Percentiles rank a stretch among this genome's conserved stretches.
phyloP scores from a whole-genome alignment of 2,113 vertebrate genomes.

The Megaleporinus macrocephalus region DNA sequence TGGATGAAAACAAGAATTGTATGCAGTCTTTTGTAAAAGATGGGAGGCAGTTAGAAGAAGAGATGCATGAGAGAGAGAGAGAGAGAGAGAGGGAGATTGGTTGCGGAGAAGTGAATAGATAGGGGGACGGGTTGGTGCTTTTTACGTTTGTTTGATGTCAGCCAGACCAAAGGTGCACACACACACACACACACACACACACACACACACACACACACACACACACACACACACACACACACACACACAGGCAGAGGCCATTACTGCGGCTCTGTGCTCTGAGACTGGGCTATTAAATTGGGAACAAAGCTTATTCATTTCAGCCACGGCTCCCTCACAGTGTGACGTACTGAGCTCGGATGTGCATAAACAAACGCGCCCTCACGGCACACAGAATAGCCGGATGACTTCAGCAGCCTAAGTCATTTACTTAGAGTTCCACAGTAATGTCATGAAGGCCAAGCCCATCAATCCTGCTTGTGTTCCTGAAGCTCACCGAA shows the following conservation, averaged over 20 bases:
- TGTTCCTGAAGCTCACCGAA: no score
- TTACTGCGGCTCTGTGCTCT: background rate
- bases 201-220: conserved; percentile 17
- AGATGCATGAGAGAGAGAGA: background rate
- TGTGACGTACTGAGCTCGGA: background rate
- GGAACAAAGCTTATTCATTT: conserved; percentile 4
- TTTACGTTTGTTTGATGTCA: conserved; percentile 53
- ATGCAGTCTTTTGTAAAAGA: conserved; percentile 1
- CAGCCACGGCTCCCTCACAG: background rate
- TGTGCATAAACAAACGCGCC: no score
- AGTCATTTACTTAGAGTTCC: no score
- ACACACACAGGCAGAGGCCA: background rate
- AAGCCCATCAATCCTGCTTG: no score
- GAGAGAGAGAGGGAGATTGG: no score
- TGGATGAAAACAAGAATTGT: no score
- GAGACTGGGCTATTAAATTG: conserved; percentile 1
- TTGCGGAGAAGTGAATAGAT: background rate
- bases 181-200: background rate
- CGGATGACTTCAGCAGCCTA: background rate
- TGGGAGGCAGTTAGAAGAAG: background rate
- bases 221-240: background rate
- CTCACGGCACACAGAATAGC: background rate
- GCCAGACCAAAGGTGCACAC: conserved; percentile 48
- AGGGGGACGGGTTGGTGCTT: conserved; percentile 25
- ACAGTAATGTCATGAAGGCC: no score